Evolutionary conservation across 2,113 vertebrate genomes (phyloP).

Genomic region (Sinocyclocheilus maitianheensis): DNA sequence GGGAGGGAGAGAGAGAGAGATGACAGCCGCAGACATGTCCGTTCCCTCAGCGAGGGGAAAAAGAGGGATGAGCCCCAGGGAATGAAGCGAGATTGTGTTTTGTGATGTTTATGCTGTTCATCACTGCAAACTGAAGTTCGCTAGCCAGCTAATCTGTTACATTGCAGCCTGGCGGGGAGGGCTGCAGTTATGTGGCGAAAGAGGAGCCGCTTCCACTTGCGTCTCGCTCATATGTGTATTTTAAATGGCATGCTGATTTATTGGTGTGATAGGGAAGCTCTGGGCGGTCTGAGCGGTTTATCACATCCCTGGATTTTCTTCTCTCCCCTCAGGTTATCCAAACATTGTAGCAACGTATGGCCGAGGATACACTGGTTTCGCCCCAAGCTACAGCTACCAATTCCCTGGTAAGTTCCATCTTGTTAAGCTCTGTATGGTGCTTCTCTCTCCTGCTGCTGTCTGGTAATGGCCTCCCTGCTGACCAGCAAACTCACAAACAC

Average conservation of each 20-base stretch:
- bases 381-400: slow-evolving; percentile 92
- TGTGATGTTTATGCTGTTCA: slow-evolving; percentile 57
- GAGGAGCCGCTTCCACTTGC: slow-evolving; percentile 29
- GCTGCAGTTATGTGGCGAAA: slow-evolving; percentile 13
- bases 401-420: slow-evolving; percentile 85
- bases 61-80: slow-evolving; percentile 49
- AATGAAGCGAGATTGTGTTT: slow-evolving; percentile 46
- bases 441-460: slow-evolving; percentile 47
- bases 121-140: slow-evolving; percentile 48
- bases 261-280: slow-evolving; percentile 36
- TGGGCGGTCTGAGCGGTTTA: slow-evolving; percentile 36
- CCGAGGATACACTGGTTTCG: slow-evolving; percentile 89
- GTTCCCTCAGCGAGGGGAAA: slow-evolving; percentile 48
- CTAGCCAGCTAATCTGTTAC: slow-evolving; percentile 55
- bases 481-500: slow-evolving; percentile 46
- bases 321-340: slow-evolving; percentile 83
- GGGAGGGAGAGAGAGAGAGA: slow-evolving; percentile 41
- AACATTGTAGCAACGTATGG: slow-evolving; percentile 92
- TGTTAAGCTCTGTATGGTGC: slow-evolving; percentile 55
- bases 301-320: slow-evolving; percentile 34
- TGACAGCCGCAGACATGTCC: slow-evolving; percentile 55
- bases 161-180: slow-evolving; percentile 38
- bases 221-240: slow-evolving; percentile 13
- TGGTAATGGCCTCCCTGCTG: slow-evolving; percentile 59
- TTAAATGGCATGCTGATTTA: slow-evolving; percentile 40